Evolutionary conservation across 2,888 invertebrate genomes (phyloP), one percentile per base, ranked within the genome.

Genomic region (Ferdinandea cuprea): DNA sequence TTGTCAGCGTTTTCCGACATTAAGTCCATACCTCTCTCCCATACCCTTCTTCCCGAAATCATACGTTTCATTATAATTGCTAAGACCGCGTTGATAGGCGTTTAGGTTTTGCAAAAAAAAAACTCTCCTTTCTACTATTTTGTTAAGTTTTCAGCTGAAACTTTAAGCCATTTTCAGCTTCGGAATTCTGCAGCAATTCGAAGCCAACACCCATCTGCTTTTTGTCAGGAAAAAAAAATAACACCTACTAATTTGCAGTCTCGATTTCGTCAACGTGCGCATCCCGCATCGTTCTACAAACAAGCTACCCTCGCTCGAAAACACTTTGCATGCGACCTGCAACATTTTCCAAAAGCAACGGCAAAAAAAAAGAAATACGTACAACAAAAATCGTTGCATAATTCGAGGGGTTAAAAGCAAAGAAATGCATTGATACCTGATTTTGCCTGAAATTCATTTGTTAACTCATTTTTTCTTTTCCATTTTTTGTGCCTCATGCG

Each of bases 361-460:
- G 5, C 25, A 25, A 5, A 3, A 5, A 25, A 25, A 25, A 25
- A 3, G n/a, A n/a, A n/a, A n/a, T n/a, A n/a, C n/a, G n/a, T n/a
- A n/a, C n/a, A n/a, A 42, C 5, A 35, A 35, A 54, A 35, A 37
- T 56, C 19, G 35, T 58, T 50, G 48, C 48, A 58, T 66, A 74
- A 71, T 61, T 58, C 32, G 50, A 59, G 32, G 50, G 58, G 25
- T 28, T 32, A 17, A n/a, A 6, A 15, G 32, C 15, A 48, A 21
- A 19, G 46, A 48, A 21, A 21, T 19, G 8, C 15, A 32, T 28
- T n/a, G 19, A 56, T 15, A 56, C 25, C 44, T 56, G 44, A 68
- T 56, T 68, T 56, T 15, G 46, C n/a, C 25, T 46, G 46, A 42
- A 69, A 69, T 48, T 48, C 42, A 54, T 68, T 68, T 44, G 65